Evolutionary conservation across 2,113 vertebrate species (phyloP).

Genomic region (Nothoprocta pentlandii): DNA sequence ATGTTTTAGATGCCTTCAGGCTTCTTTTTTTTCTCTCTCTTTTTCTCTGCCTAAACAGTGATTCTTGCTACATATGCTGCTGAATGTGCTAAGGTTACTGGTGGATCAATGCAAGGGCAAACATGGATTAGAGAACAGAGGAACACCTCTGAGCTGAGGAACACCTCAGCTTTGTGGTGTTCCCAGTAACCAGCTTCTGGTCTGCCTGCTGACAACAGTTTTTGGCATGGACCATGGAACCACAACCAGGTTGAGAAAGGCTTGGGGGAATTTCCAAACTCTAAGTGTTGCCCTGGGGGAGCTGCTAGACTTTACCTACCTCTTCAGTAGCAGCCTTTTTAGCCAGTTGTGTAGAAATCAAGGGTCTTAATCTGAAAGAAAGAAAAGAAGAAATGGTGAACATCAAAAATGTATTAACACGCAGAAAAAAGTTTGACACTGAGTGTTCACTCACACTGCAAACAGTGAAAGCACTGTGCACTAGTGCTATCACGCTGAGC

Average conservation of each 20-base stretch:
- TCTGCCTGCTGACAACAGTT: not conserved
- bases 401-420: not conserved
- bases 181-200: not conserved
- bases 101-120: not conserved
- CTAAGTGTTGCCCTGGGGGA: not conserved
- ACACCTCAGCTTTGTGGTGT: not conserved
- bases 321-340: conserved; percentile 87
- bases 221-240: not conserved
- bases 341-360: conserved; percentile 81
- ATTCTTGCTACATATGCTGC: not conserved
- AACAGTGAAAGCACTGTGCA: conserved; percentile 1
- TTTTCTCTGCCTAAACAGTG: not conserved
- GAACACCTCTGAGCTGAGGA: no score
- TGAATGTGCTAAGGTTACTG: not conserved
- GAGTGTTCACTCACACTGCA: not conserved
- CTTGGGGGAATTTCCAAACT: not conserved
- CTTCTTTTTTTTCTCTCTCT: not conserved
- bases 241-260: not conserved
- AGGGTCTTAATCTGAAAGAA: conserved; percentile 83
- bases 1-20: not conserved
- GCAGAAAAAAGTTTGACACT: not conserved
- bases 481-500: not conserved
- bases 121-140: not conserved
- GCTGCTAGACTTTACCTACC: conserved; percentile 73
- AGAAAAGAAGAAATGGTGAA: conserved; percentile 11